Base-by-base conservation (phyloP, 1,140 invertebrate species). In the Zaprionus taronus region DNA sequence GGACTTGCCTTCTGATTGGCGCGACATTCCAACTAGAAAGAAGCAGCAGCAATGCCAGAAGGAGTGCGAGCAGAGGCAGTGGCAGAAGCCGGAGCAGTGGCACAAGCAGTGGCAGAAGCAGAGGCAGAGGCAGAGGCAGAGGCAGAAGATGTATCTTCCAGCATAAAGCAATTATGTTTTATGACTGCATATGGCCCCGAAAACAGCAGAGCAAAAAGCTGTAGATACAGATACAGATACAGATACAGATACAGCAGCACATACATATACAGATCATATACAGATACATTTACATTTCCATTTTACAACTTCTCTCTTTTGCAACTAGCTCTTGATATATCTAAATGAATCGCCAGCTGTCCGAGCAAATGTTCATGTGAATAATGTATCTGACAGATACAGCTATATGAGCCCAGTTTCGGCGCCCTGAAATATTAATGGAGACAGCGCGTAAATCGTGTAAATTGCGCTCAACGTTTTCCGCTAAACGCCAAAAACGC, bases 361-460 rank as follows among this genome's bases (percentile, higher is more conserved):
- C 68, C 61, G 64, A 51, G 64, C 61, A 79, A 77, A 77, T 69
- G 61, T 61, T 41, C 76, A 17, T 67, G 65, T 89, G 73, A 74
- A 83, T 83, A 80, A 87, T 89, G 64, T 78, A 79, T 78, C 75
- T 68, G 66, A 57, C 63, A 70, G 66, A 79, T 90, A 65, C 53
- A 36, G 17, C 60, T 36, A 36, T 55, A 53, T n/a, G 38, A 70
- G 67, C 26, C 2, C 6, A 17, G 41, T 82, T 73, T 60, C 36
- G 34, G 49, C 56, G 26, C 20, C 49, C 74, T 78, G 53, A 77
- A 84, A 80, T 81, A 84, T 84, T 79, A 75, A 84, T 81, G 82
- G 56, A 51, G 62, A 61, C 58, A 79, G 79, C 61, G 61, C 53
- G 55, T 79, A 78, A 83, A 80, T 65, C 75, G 56, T 66, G 7